Percentiles rank a stretch among this genome's conserved stretches.
phyloP scores from a whole-genome alignment of 2,888 invertebrate genomes.

The Cactoblastis cactorum region DNA sequence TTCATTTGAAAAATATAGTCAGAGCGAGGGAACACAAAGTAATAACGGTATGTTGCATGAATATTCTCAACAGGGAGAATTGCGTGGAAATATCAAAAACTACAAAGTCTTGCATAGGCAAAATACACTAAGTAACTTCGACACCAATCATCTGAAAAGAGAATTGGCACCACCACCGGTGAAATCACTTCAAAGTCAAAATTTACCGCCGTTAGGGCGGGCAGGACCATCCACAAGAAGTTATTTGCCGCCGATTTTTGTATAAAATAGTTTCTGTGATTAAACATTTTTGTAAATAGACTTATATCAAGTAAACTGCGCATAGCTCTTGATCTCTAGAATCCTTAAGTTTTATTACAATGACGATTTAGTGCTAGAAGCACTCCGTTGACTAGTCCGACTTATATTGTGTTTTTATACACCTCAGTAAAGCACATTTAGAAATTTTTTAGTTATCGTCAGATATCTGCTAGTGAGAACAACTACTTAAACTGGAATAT shows the following conservation, averaged over 20 bases:
- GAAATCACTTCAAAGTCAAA: slow-evolving; percentile 40
- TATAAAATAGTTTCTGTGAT: slow-evolving; percentile 44
- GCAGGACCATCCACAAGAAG: slow-evolving; percentile 68
- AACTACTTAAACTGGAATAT: no score
- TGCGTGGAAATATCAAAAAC: slow-evolving; percentile 62
- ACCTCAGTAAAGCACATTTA: no score
- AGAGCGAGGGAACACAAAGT: slow-evolving; percentile 22
- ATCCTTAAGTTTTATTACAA: no score
- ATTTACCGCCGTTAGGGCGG: slow-evolving; percentile 62
- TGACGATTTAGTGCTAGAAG: no score
- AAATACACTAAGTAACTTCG: slow-evolving; percentile 41
- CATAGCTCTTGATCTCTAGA: no score
- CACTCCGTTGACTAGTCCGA: no score
- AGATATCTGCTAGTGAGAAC: no score
- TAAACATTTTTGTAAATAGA: no score
- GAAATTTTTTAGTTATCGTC: no score
- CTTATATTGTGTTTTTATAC: no score
- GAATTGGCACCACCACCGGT: slow-evolving; percentile 47
- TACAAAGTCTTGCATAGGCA: slow-evolving; percentile 68
- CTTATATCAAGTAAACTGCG: no score
- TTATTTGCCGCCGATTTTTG: slow-evolving; percentile 63
- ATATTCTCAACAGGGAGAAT: slow-evolving; percentile 48
- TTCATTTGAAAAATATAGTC: slow-evolving; percentile 25
- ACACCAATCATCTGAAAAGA: slow-evolving; percentile 39
- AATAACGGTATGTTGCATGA: slow-evolving; percentile 34